phyloP scores from a whole-genome alignment of 1,140 invertebrate species.

The Temnothorax longispinosus region DNA sequence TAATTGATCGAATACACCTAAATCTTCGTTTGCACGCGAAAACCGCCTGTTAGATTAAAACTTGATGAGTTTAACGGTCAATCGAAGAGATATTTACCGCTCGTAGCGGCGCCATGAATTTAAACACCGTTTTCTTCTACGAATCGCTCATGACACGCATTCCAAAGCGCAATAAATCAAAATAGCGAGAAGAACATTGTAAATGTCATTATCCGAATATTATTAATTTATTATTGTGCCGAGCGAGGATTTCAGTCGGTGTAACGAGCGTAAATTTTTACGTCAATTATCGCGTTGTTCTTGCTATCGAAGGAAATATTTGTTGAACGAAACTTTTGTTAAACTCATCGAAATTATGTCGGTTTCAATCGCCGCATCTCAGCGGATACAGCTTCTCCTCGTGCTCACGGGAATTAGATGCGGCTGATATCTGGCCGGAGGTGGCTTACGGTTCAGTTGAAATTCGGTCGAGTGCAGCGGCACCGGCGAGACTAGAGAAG shows the following conservation, averaged over 20 bases:
- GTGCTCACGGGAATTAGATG: neutral
- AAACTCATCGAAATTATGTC: neutral
- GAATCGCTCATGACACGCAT: neutral
- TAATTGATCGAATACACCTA: too few species aligned
- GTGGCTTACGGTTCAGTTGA: constrained; percentile 56
- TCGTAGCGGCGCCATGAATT: neutral
- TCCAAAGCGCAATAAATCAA: neutral
- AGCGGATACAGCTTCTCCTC: neutral
- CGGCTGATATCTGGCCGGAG: constrained; percentile 28
- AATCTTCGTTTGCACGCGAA: too few species aligned
- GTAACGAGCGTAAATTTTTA: neutral
- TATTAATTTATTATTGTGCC: constrained; percentile 1
- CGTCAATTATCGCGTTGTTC: neutral
- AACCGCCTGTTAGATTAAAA: too few species aligned
- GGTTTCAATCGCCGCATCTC: neutral
- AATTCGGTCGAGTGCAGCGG: constrained; percentile 67
- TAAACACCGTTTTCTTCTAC: neutral
- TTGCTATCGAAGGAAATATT: neutral
- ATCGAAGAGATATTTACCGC: too few species aligned
- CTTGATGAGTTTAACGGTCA: too few species aligned
- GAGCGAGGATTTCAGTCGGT: neutral
- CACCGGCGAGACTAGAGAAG: constrained; percentile 29
- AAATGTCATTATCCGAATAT: neutral
- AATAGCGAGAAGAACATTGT: neutral
- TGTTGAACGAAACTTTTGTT: neutral